phyloP scores from a whole-genome alignment of 2,888 invertebrate species.

The Tinea trinotella region DNA sequence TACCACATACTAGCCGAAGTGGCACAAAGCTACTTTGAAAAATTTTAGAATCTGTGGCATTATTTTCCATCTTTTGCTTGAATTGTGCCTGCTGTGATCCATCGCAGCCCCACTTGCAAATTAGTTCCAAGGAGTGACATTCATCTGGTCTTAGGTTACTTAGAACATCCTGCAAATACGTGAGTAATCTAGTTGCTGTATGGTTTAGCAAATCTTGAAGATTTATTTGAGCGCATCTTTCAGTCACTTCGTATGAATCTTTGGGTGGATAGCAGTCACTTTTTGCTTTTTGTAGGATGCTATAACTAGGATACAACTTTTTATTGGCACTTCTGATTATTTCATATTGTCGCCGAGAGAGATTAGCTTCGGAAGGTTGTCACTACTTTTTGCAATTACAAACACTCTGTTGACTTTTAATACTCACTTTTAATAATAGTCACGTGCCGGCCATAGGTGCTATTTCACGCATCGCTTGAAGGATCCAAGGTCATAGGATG shows the following conservation, averaged over 20 bases:
- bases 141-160: neutral
- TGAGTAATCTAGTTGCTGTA: conserved; percentile 3
- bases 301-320: too few relatives aligned
- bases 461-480: too few relatives aligned
- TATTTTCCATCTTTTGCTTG: neutral
- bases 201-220: conserved; percentile 4
- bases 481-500: too few relatives aligned
- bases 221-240: neutral
- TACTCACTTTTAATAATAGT: too few relatives aligned
- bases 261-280: neutral
- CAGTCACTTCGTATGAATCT: neutral
- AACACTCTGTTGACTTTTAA: too few relatives aligned
- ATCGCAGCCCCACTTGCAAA: conserved; percentile 10
- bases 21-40: neutral
- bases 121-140: conserved; percentile 3
- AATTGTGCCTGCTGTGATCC: neutral
- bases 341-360: too few relatives aligned
- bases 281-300: too few relatives aligned
- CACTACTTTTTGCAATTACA: too few relatives aligned
- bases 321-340: too few relatives aligned
- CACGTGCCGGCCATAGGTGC: too few relatives aligned
- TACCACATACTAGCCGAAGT: neutral
- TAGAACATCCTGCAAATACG: conserved; percentile 3
- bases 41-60: too few relatives aligned
- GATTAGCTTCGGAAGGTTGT: too few relatives aligned